A percentile compares a stretch with the other conserved stretches of the same genome.
Evolutionary conservation across 2,113 vertebrate genomes (phyloP).

Genomic region (Ascaphus truei): DNA sequence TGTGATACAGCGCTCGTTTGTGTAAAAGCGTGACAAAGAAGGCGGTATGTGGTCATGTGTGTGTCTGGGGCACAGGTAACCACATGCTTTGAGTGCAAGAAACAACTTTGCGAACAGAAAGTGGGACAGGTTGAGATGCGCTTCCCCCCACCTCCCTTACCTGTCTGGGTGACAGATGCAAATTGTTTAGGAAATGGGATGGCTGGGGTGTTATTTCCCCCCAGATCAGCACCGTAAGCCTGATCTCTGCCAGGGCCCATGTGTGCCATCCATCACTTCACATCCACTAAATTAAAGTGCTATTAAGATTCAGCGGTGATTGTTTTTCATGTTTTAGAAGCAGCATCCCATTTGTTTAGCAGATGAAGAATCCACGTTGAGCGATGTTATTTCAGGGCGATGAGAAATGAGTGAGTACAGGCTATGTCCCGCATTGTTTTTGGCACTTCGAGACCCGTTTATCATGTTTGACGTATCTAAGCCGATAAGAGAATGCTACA

Average conservation of each 20-base stretch:
- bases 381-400: neutral
- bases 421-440: neutral
- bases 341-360: slow-evolving; percentile 47
- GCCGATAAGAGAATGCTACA: neutral
- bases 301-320: slow-evolving; percentile 45
- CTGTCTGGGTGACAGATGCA: slow-evolving; percentile 31
- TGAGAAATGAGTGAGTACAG: slow-evolving; percentile 12
- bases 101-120: no score
- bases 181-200: slow-evolving; percentile 35
- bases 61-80: neutral
- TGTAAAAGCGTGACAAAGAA: neutral
- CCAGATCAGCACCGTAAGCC: slow-evolving; percentile 24
- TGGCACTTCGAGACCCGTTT: slow-evolving; percentile 10
- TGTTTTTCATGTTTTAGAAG: slow-evolving; percentile 49
- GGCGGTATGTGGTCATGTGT: neutral
- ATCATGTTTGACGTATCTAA: slow-evolving; percentile 13
- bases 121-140: neutral
- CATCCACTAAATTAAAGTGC: slow-evolving; percentile 45
- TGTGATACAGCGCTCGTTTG: neutral
- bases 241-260: slow-evolving; percentile 23
- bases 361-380: slow-evolving; percentile 43
- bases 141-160: slow-evolving; percentile 9
- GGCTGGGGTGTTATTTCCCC: slow-evolving; percentile 33
- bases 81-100: neutral
- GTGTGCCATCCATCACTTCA: slow-evolving; percentile 44